A percentile compares a stretch with the other conserved stretches of the same genome.
Conservation (phyloP, 2,797 vertebrate species). For the Semaprochilodus insignis region DNA sequence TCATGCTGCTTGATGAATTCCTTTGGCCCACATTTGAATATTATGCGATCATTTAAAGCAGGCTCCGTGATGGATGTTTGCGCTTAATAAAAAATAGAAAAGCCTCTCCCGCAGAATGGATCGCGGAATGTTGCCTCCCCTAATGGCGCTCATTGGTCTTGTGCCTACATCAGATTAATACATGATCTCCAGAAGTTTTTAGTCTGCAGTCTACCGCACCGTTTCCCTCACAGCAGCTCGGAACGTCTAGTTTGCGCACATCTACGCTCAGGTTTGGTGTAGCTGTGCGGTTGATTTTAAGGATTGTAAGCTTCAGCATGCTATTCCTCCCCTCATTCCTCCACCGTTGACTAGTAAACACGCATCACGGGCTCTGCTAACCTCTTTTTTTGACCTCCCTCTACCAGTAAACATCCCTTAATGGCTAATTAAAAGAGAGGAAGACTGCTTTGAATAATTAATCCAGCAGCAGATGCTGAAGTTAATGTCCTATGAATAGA, state of each 20-base stretch:
- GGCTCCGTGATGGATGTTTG: constrained; percentile 48
- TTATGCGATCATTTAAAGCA: constrained; percentile 46
- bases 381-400: constrained; percentile 73
- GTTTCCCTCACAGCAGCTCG: not conserved
- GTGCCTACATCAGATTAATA: constrained; percentile 43
- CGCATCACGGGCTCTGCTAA: constrained; percentile 32
- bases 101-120: constrained; percentile 49
- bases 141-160: constrained; percentile 55
- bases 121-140: constrained; percentile 29
- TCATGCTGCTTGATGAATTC: constrained; percentile 32
- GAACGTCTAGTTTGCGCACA: not conserved
- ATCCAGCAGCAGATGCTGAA: constrained; percentile 79
- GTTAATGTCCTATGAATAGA: constrained; percentile 57
- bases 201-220: not conserved
- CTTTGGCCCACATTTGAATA: constrained; percentile 40
- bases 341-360: constrained; percentile 35
- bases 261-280: not conserved
- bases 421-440: constrained; percentile 60
- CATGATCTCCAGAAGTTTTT: not conserved
- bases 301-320: not conserved
- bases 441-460: constrained; percentile 79
- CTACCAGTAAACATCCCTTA: constrained; percentile 60
- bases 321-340: not conserved
- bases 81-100: constrained; percentile 55
- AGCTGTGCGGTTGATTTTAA: not conserved